Conservation (phyloP, 1,140 invertebrate genomes). For the Telenomus remus region DNA sequence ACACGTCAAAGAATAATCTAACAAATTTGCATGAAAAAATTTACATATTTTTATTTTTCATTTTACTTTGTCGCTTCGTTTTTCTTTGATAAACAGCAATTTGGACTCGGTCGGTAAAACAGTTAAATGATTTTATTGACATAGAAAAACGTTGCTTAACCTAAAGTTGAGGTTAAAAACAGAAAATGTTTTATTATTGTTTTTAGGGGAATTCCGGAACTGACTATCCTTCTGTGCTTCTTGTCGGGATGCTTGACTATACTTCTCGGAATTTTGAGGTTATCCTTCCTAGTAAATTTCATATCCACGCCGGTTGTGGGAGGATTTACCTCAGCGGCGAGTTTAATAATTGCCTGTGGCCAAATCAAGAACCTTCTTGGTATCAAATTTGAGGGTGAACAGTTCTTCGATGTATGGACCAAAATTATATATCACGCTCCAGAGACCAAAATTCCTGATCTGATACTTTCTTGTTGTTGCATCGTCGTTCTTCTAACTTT, state of each 20-base stretch:
- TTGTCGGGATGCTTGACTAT: constrained; percentile 82
- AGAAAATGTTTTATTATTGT: constrained; percentile 11
- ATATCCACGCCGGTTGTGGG: constrained; percentile 89
- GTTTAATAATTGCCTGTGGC: constrained; percentile 87
- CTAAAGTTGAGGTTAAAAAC: no score
- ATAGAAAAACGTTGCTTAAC: no score
- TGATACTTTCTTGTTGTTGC: constrained; percentile 80
- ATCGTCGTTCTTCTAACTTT: constrained; percentile 78
- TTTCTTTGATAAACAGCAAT: no score
- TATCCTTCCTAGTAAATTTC: constrained; percentile 90
- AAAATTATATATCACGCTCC: constrained; percentile 76
- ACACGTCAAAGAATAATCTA: no score
- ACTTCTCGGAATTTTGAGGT: constrained; percentile 81
- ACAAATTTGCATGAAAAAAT: no score
- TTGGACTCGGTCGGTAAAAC: no score
- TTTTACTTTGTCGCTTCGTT: no score
- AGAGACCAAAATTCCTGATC: constrained; percentile 77
- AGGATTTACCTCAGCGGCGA: constrained; percentile 91
- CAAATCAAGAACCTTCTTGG: constrained; percentile 87
- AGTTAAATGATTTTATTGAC: no score
- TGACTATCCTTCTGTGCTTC: constrained; percentile 85
- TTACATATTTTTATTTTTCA: no score
- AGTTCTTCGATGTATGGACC: constrained; percentile 79
- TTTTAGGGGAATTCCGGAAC: constrained; percentile 74
- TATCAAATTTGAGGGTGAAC: constrained; percentile 79